Base-by-base conservation (phyloP, 2,888 invertebrate species). In the Rhogogaster chlorosoma region DNA sequence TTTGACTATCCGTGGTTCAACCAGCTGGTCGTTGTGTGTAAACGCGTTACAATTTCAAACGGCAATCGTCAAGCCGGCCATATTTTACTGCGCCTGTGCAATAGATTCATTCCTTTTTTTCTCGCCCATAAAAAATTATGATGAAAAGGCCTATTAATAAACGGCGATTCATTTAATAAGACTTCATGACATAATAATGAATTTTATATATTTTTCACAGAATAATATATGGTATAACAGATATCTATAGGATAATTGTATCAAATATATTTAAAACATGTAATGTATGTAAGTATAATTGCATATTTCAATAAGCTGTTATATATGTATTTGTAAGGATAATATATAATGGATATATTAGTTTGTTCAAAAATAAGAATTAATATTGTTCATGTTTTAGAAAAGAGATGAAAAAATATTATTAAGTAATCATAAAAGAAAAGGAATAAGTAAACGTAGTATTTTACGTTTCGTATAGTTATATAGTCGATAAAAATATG, bases 401-500 rank as follows among this genome's bases (percentile, higher is more conserved):
- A 6, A 26, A 22, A 61, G 10, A 22, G 22, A 7, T 2, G 10
- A 61, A 67, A 3, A 67, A 15, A n/a, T 9, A 15, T 67, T 10
- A 67, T 38, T 36, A 38, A 71, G 71, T 71, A 22, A 71, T 10
- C 7, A 22, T n/a, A n/a, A 71, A 22, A 71, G n/a, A 71, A 36
- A 71, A 42, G 71, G 38, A n/a, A 38, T 42, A 42, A 38, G 38
- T 71, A 9, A 36, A 70, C 71, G 22, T 71, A 22, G n/a, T 71
- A 36, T 36, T 36, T 71, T 22, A n/a, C 22, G 71, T 71, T 71
- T 71, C 2, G 22, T 38, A n/a, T n/a, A 38, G 18, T 71, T 71
- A 36, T 71, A 36, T 71, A 71, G 22, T 61, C 10, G 26, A n/a
- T 71, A 71, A 71, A 73, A 73, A 77, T 49, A 32, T 49, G 15